Percentiles rank a stretch among this genome's conserved stretches.
Conservation (phyloP, 2,888 invertebrate genomes). For the Stenchaetothrips biformis region DNA sequence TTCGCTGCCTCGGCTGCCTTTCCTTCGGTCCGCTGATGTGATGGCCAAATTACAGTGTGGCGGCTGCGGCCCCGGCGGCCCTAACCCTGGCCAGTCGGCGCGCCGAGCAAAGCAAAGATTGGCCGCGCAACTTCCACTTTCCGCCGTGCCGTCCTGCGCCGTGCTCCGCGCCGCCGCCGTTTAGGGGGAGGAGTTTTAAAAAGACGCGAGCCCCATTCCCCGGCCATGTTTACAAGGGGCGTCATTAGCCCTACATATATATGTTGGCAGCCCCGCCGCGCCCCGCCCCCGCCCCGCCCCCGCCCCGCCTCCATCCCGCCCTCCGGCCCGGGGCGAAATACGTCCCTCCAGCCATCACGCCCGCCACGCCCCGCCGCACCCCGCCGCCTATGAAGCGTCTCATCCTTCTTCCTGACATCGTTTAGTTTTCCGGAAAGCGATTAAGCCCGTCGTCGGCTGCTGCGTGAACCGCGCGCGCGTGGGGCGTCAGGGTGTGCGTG, state of each 20-base stretch:
- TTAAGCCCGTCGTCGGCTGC: background rate
- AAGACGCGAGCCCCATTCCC: conserved; percentile 11
- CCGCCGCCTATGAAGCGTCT: background rate
- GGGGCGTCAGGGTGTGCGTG: background rate
- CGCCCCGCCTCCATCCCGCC: background rate
- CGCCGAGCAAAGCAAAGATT: conserved; percentile 3
- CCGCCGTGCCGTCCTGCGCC: no score
- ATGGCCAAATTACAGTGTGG: conserved; percentile 6
- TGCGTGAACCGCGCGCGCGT: background rate
- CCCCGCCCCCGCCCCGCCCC: background rate
- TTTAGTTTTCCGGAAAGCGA: conserved; percentile 14
- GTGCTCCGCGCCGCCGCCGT: background rate
- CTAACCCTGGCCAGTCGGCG: background rate
- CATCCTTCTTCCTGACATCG: conserved; percentile 12
- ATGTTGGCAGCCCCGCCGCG: background rate
- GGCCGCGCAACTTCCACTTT: background rate
- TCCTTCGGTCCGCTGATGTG: background rate
- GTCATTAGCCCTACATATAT: conserved; percentile 14
- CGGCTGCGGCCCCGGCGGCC: background rate
- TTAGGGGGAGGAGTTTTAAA: background rate
- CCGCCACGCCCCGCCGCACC: background rate
- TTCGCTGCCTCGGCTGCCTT: background rate
- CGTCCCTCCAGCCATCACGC: background rate
- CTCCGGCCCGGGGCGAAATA: no score
- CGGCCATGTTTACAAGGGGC: conserved; percentile 22